Conservation (phyloP, 2,797 vertebrate species). For the Sylvilagus floridanus region DNA sequence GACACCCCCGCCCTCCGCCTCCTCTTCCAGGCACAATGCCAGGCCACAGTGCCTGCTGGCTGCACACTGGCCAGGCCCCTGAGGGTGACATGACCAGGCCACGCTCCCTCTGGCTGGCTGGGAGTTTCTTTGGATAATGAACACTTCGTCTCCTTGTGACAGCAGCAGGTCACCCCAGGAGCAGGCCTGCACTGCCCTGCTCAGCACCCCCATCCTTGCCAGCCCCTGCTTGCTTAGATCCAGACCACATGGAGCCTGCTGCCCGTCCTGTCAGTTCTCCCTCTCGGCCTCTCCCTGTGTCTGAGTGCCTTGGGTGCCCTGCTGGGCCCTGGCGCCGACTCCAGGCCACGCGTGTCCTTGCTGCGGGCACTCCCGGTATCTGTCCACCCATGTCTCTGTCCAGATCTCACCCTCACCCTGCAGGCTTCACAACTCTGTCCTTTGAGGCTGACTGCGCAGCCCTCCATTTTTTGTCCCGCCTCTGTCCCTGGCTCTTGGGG, state of each 20-base stretch:
- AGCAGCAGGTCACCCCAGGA: neutral
- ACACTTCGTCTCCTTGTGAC: neutral
- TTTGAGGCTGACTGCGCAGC: neutral
- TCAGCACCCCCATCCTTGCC: neutral
- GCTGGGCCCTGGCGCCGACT: neutral
- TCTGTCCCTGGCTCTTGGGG: neutral
- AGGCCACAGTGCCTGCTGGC: neutral
- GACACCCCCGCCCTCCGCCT: neutral
- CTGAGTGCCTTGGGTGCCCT: too few relatives aligned
- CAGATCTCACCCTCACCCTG: neutral
- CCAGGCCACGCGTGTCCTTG: rapidly evolving
- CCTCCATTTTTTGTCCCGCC: neutral
- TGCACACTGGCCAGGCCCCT: neutral
- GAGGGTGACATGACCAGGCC: neutral
- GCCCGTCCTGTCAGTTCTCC: rapidly evolving
- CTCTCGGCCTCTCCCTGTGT: neutral
- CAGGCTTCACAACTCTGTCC: too few relatives aligned
- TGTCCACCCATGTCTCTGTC: neutral
- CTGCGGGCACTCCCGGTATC: neutral
- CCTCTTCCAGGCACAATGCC: neutral
- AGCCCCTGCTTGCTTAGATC: neutral
- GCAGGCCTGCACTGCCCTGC: neutral
- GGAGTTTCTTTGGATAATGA: neutral
- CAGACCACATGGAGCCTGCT: rapidly evolving
- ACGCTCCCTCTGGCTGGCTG: neutral